These are phyloP conservation scores for Calosoma granatense DNA, from an alignment of 1,140 invertebrate species.

Conservation along the genomic window DNA sequence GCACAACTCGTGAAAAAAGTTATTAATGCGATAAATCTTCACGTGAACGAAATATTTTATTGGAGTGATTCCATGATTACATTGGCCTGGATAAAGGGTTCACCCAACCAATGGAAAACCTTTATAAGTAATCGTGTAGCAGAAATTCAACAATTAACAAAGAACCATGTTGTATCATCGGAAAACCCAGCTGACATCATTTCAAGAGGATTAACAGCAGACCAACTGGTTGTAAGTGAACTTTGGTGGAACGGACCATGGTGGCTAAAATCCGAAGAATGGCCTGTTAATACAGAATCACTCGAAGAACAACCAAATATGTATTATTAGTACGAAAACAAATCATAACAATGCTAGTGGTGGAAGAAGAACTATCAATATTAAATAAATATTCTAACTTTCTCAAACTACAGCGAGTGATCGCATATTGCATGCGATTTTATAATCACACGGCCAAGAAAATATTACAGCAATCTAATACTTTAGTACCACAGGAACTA, in stretches of 20 bases:
- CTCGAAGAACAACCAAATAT: conserved; percentile 4
- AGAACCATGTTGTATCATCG: conserved; percentile 24
- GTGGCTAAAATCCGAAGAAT: conserved; percentile 8
- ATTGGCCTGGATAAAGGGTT: conserved; percentile 22
- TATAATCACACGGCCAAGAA: conserved; percentile 15
- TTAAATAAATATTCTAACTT: conserved; percentile 15
- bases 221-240: conserved; percentile 15
- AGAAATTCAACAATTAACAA: conserved; percentile 25
- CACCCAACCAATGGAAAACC: conserved; percentile 17
- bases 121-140: conserved; percentile 26
- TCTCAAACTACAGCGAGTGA: conserved; percentile 12
- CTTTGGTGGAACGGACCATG: conserved; percentile 28
- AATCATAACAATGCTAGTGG: conserved; percentile 3
- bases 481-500: background rate
- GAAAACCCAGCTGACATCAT: conserved; percentile 32
- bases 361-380: conserved; percentile 11
- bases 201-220: conserved; percentile 28
- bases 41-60: background rate
- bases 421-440: conserved; percentile 15
- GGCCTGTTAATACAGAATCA: conserved; percentile 9
- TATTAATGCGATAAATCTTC: background rate
- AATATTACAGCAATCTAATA: too few relatives aligned
- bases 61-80: conserved; percentile 16
- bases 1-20: background rate
- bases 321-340: conserved; percentile 5